phyloP scores from a whole-genome alignment of 2,113 vertebrate genomes.

The Puma concolor region DNA sequence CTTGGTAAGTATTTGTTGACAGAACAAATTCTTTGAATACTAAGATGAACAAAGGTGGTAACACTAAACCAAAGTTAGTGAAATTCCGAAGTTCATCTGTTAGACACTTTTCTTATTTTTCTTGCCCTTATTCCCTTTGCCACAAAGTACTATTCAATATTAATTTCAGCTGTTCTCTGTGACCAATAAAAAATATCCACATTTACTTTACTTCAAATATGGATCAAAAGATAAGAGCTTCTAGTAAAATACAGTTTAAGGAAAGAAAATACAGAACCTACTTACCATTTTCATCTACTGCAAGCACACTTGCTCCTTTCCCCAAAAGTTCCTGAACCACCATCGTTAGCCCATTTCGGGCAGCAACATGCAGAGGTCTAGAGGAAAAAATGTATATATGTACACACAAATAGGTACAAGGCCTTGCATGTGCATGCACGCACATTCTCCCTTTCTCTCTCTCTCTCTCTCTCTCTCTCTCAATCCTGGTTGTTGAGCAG shows the following conservation, averaged over 20 bases:
- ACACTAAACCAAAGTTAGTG: neutral
- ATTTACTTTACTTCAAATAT: constrained; percentile 27
- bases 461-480: neutral
- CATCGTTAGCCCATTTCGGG: constrained; percentile 96
- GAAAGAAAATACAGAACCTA: constrained; percentile 44
- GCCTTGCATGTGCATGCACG: neutral
- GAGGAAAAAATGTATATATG: constrained; percentile 51
- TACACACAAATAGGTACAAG: neutral
- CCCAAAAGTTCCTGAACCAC: constrained; percentile 98
- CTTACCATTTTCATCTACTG: constrained; percentile 99
- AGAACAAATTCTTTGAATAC: neutral
- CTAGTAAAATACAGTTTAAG: neutral
- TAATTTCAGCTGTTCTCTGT: neutral
- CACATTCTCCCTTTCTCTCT: neutral
- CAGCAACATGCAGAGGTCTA: constrained; percentile 98
- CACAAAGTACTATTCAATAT: neutral
- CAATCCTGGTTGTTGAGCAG: neutral
- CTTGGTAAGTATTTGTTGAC: neutral
- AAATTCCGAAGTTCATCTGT: constrained; percentile 2
- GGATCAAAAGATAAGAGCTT: neutral
- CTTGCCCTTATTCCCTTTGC: neutral
- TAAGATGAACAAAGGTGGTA: neutral
- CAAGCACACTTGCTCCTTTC: constrained; percentile 98
- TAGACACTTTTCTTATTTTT: neutral
- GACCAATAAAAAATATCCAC: neutral